A percentile compares a stretch with the other conserved stretches of the same genome.
Evolutionary conservation across 2,888 invertebrate genomes (phyloP).

Genomic region (Eilema caniola): DNA sequence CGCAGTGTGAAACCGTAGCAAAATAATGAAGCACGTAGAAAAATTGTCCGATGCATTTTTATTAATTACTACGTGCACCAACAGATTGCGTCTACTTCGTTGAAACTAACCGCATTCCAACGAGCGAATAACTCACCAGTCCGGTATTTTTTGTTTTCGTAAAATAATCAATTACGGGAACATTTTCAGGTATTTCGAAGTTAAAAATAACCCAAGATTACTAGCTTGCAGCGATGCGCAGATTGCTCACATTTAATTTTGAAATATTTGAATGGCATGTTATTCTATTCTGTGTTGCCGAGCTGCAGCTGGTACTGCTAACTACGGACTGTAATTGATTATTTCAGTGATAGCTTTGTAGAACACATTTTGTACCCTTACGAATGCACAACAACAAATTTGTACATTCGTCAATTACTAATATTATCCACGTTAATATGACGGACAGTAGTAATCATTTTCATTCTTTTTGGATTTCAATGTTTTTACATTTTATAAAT

Average conservation of each 20-base stretch:
- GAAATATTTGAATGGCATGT: constrained; percentile 6
- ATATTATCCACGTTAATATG: too few relatives aligned
- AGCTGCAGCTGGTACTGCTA: not conserved
- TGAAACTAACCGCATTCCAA: constrained; percentile 25
- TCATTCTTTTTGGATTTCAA: too few relatives aligned
- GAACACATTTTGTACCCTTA: too few relatives aligned
- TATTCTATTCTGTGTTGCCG: too few relatives aligned
- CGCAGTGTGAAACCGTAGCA: not conserved
- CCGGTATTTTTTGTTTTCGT: constrained; percentile 9
- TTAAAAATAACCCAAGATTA: not conserved
- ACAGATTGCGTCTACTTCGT: constrained; percentile 23
- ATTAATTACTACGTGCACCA: constrained; percentile 34
- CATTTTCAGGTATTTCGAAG: constrained; percentile 20
- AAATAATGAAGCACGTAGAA: constrained; percentile 8
- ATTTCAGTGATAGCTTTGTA: too few relatives aligned
- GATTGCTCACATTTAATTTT: constrained; percentile 21
- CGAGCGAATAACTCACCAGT: constrained; percentile 9
- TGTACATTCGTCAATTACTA: too few relatives aligned
- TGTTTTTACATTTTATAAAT: too few relatives aligned
- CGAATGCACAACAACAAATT: too few relatives aligned
- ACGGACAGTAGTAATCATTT: too few relatives aligned
- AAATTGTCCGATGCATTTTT: constrained; percentile 23
- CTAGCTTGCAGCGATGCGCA: constrained; percentile 25
- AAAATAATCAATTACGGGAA: constrained; percentile 24
- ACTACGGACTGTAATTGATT: not conserved